Evolutionary conservation across 2,113 vertebrate species (phyloP).

Genomic region (Cavia aperea): DNA sequence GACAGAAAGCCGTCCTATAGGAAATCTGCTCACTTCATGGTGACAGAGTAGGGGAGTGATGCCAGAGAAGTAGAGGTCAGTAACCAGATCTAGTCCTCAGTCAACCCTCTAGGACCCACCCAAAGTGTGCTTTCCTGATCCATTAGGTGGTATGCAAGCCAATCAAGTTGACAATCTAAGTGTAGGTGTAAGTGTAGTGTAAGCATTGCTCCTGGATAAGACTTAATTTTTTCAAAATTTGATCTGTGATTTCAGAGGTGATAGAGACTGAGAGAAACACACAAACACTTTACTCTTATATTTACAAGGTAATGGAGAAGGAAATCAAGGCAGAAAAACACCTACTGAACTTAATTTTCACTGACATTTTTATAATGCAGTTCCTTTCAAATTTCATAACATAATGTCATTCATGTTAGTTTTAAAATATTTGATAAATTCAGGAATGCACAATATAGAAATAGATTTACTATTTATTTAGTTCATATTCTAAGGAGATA

Average conservation of each 20-base stretch:
- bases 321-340: background rate
- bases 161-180: background rate
- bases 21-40: background rate
- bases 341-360: background rate
- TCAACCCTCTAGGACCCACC: background rate
- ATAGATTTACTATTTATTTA: background rate
- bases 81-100: background rate
- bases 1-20: background rate
- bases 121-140: background rate
- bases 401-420: background rate
- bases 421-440: slow-evolving; percentile 15
- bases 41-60: background rate
- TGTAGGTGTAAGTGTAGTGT: background rate
- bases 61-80: background rate
- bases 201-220: background rate
- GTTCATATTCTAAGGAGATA: background rate
- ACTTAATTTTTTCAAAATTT: background rate
- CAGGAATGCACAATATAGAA: background rate
- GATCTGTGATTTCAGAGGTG: background rate
- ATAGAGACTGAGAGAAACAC: background rate
- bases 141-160: background rate
- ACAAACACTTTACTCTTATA: background rate
- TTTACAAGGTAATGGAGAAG: background rate
- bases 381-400: background rate
- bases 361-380: background rate